Percentiles rank a stretch among this genome's conserved stretches.
phyloP scores from a whole-genome alignment of 2,113 vertebrate species.

The Pollimyrus isidori region DNA sequence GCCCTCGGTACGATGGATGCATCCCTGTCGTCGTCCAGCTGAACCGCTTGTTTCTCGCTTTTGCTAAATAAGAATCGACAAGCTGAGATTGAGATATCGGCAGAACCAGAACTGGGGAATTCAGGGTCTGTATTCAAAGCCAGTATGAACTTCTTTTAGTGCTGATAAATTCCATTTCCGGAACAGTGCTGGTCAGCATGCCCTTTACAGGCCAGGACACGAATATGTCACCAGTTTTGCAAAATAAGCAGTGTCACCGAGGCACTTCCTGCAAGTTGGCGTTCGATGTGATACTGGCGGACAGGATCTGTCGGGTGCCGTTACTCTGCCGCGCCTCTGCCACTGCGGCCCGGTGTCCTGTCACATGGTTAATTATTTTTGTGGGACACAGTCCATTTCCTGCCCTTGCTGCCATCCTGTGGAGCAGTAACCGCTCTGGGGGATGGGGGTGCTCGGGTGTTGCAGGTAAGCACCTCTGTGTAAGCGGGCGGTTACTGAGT shows the following conservation, averaged over 20 bases:
- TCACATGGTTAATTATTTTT: neutral
- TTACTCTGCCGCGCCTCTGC: neutral
- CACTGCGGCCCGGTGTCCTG: neutral
- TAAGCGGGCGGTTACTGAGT: neutral
- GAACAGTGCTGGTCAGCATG: neutral
- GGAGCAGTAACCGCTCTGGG: neutral
- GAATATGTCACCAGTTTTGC: neutral
- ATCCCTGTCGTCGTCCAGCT: neutral
- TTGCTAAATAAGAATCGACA: neutral
- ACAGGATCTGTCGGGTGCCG: constrained; percentile 14
- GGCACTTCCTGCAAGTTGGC: neutral
- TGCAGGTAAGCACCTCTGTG: neutral
- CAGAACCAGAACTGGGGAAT: neutral
- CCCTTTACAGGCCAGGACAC: neutral
- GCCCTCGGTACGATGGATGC: neutral
- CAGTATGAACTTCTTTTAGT: neutral
- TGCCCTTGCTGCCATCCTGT: neutral
- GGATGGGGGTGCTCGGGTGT: neutral
- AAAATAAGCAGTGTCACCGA: constrained; percentile 1
- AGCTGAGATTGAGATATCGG: neutral
- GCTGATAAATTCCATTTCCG: neutral
- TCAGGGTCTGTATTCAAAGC: neutral
- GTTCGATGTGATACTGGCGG: neutral
- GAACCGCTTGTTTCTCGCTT: neutral
- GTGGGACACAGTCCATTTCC: neutral